These are phyloP conservation scores for Leptinotarsa tumamoca DNA, from an alignment of 2,888 invertebrate species.

Conservation along the genomic window DNA sequence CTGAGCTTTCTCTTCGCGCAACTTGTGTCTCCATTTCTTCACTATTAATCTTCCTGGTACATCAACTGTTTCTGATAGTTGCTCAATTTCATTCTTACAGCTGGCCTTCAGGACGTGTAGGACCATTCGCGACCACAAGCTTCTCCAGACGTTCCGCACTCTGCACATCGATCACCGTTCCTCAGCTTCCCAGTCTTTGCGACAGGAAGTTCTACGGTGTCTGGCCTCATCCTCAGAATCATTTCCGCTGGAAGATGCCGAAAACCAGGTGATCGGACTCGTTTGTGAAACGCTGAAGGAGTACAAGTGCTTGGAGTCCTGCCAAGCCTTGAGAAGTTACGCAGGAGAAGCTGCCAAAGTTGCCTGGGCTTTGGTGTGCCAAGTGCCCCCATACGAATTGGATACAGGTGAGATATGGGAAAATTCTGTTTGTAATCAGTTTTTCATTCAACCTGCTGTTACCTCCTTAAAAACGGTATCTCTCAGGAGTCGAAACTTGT, in stretches of 20 bases:
- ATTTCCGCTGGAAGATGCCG: constrained; percentile 78
- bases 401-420: constrained; percentile 66
- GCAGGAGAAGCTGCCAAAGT: constrained; percentile 85
- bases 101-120: constrained; percentile 80
- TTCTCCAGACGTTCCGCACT: constrained; percentile 76
- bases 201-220: constrained; percentile 70
- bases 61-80: too few species aligned
- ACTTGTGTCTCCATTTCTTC: too few species aligned
- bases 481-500: too few species aligned
- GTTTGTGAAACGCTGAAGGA: constrained; percentile 91
- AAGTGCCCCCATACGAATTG: constrained; percentile 75
- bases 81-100: constrained; percentile 62
- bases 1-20: too few species aligned
- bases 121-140: constrained; percentile 78
- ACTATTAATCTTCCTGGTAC: too few species aligned
- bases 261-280: constrained; percentile 72
- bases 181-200: constrained; percentile 68
- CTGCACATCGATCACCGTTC: constrained; percentile 62
- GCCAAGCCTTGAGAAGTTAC: constrained; percentile 82
- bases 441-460: background rate
- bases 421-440: background rate
- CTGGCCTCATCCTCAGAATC: constrained; percentile 78
- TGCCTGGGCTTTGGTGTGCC: constrained; percentile 89
- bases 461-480: too few species aligned
- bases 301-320: constrained; percentile 88